Base-by-base conservation (phyloP, 2,113 vertebrate genomes). In the Cryptotis parvus region DNA sequence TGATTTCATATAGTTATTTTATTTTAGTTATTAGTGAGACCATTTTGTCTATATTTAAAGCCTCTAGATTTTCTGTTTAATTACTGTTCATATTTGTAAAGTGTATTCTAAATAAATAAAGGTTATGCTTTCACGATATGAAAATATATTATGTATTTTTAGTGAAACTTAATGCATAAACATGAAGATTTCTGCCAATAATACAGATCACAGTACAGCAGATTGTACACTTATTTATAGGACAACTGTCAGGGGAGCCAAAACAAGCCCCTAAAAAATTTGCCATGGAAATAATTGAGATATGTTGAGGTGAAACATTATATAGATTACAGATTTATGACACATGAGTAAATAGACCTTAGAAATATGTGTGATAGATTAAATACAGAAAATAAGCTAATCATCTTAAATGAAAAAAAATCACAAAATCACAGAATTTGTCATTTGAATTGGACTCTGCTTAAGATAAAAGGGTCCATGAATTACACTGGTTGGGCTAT, bases 141-240 rank as follows among this genome's bases (percentile, higher is more conserved):
- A 88, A 93, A 94, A 68, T 68, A 16, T 85, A 27, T 33, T 70
- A 83, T 90, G 26, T 79, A 93, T 86, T 93, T 93, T 94, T 90
- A 76, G 83, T 63, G 61, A 82, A 68, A 49, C 78, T 89, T 89
- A 75, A 88, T 88, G 75, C 86, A 91, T 89, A 92, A 79, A 79
- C 80, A 94, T 91, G 83, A 93, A 85, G 78, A 87, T 90, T 83
- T 93, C 87, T 91, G 68, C 84, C 93, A 92, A 86, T 94, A 83
- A 86, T 86, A 92, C 52, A 91, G 80, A 94, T 92, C 90, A 72
- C 43, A 88, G 78, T 43, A 77, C 0, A 88, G 49, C 76, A 84
- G 83, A 91, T 68, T 88, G 87, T 2, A 49, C 49, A 26, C 58
- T 89, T 93, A 93, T 94, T 95, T 92, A 92, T 90, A 96, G 91